phyloP scores from a whole-genome alignment of 2,113 vertebrate genomes.

The Lampris megalopsis region DNA sequence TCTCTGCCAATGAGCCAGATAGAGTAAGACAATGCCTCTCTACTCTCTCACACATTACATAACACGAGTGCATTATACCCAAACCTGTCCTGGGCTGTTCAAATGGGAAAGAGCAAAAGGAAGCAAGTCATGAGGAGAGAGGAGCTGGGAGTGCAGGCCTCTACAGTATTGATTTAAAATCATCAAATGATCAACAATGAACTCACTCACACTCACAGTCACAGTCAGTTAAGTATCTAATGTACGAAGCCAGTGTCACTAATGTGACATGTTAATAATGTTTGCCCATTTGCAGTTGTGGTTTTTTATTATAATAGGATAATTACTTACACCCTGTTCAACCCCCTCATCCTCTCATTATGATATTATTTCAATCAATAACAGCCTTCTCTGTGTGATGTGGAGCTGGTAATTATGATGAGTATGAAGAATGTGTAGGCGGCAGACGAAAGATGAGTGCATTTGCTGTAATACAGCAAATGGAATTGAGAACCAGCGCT shows the following conservation, averaged over 20 bases:
- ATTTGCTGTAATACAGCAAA: conserved; percentile 49
- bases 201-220: conserved; percentile 16
- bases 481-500: conserved; percentile 19
- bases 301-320: neutral
- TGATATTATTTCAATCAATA: conserved; percentile 66
- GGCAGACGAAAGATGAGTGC: conserved; percentile 27
- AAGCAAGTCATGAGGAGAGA: too few relatives aligned
- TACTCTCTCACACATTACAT: conserved; percentile 30
- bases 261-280: too few relatives aligned
- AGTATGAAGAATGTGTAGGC: conserved; percentile 50
- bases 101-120: neutral
- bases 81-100: neutral
- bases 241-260: neutral
- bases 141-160: neutral
- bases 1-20: neutral
- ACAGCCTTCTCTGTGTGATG: conserved; percentile 33
- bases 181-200: conserved; percentile 35
- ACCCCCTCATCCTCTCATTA: conserved; percentile 34
- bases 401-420: conserved; percentile 48
- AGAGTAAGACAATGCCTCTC: neutral
- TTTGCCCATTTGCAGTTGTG: conserved; percentile 6
- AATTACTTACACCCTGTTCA: conserved; percentile 16
- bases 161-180: neutral
- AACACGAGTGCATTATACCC: conserved; percentile 13
- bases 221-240: too few relatives aligned